Evolutionary conservation across 30 jellyfish, hydroid and myxozoan genomes (phyloP).

Genomic region (Pelagia noctiluca): DNA sequence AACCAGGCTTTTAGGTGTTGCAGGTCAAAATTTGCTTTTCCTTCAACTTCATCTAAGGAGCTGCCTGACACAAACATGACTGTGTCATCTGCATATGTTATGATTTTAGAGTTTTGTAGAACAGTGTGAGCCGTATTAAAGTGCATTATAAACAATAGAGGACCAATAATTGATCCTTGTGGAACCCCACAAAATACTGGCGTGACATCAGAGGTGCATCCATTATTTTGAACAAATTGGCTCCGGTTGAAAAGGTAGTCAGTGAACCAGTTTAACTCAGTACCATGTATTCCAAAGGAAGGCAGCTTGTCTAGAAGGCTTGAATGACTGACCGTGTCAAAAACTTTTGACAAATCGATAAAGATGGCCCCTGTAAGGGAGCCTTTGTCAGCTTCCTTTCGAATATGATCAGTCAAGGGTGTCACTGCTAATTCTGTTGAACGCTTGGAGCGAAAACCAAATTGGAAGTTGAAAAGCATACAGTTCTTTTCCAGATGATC

Average conservation of each 20-base stretch:
- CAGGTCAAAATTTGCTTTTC: too few relatives aligned
- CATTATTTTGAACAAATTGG: constrained; percentile 49
- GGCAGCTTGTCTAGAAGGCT: constrained; percentile 34
- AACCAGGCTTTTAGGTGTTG: too few relatives aligned
- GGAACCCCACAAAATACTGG: constrained; percentile 48
- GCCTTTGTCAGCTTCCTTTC: constrained; percentile 68
- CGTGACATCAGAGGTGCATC: constrained; percentile 27
- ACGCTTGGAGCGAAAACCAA: constrained; percentile 51
- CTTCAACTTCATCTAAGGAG: too few relatives aligned
- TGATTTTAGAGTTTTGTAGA: too few relatives aligned
- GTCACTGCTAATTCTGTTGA: constrained; percentile 57
- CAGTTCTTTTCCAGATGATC: constrained; percentile 54
- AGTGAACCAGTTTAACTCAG: constrained; percentile 37
- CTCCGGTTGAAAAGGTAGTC: constrained; percentile 48
- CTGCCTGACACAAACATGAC: too few relatives aligned
- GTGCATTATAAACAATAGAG: constrained; percentile 34
- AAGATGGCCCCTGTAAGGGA: constrained; percentile 58
- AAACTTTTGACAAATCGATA: constrained; percentile 43
- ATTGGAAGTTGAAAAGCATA: constrained; percentile 19
- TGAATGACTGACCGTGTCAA: constrained; percentile 65
- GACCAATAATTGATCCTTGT: constrained; percentile 69
- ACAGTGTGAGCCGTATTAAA: too few relatives aligned
- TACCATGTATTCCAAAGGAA: constrained; percentile 36
- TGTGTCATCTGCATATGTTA: too few relatives aligned
- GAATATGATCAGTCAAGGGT: constrained; percentile 49